A percentile compares a stretch with the other conserved stretches of the same genome.
phyloP scores from a whole-genome alignment of 2,888 invertebrate genomes.

The Xestia rhomboidea region DNA sequence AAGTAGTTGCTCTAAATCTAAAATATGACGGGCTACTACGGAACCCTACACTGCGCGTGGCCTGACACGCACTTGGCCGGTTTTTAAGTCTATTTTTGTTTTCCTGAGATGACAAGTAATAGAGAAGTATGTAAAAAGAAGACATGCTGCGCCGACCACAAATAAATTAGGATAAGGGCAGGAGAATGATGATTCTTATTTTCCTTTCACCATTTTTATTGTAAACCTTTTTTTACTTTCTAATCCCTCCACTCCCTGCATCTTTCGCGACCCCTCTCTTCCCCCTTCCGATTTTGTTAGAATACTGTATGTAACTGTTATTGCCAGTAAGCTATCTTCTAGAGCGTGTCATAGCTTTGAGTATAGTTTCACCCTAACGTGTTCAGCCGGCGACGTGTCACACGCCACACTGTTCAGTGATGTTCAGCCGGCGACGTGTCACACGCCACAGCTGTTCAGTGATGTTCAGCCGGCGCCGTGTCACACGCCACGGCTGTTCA shows the following conservation, averaged over 20 bases:
- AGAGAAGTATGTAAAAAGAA: too few species aligned
- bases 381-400: conserved; percentile 9
- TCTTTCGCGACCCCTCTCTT: not conserved
- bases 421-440: conserved; percentile 9
- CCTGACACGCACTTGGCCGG: too few species aligned
- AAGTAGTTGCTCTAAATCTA: too few species aligned
- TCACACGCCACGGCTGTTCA: conserved; percentile 1
- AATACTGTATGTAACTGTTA: too few species aligned
- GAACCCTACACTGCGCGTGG: too few species aligned
- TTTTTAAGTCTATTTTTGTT: too few species aligned
- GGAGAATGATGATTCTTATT: too few species aligned
- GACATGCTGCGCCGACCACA: too few species aligned
- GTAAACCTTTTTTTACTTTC: not conserved
- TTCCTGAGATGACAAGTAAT: too few species aligned
- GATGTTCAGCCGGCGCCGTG: not conserved
- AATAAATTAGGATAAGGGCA: too few species aligned
- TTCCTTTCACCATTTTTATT: not conserved
- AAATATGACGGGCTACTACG: too few species aligned
- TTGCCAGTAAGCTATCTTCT: not conserved
- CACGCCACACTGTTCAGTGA: not conserved
- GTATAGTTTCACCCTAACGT: conserved; percentile 3
- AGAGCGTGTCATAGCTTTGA: conserved; percentile 6
- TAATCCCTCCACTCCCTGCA: not conserved
- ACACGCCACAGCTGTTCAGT: not conserved
- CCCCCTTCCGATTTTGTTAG: not conserved